Evolutionary conservation across 2,888 invertebrate genomes (phyloP), one percentile per base, ranked within the genome.

Genomic region (Xylota sylvarum): DNA sequence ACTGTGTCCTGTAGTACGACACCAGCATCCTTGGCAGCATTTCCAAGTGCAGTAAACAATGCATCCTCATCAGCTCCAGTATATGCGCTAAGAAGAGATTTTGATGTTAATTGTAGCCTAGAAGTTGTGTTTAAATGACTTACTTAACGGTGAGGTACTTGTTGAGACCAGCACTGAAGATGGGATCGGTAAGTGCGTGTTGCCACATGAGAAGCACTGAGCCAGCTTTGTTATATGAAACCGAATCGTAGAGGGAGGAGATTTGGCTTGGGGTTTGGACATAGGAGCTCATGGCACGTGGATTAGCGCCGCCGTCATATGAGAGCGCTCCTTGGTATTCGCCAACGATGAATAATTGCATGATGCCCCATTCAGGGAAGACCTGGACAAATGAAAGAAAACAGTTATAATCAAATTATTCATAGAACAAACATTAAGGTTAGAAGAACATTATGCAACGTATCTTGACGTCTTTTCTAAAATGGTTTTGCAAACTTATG

Each of bases 141-240:
- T 89, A 91, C 91, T 92, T 91, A 1, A 70, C n/a, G 0, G 70
- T 88, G 69, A 92, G 88, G 76, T 91, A 92, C 76, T 90, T 91
- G 81, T 90, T 89, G 7, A 92, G 88, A 52, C 92, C 92, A 6
- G 85, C 87, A 37, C 89, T 89, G 88, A 92, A 92, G n/a, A 92
- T 90, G 10, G 74, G 86, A 32, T 92, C 89, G 56, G 90, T 90
- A 14, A 92, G 58, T 0, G 92, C 92, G 77, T 90, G 70, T 35
- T 90, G 90, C 91, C 91, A 92, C 92, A 92, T 92, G 77, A 89
- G 82, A n/a, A 92, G 50, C 3, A 92, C 90, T 0, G 97, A 95
- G 7, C 97, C 96, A 12, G 97, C 97, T 95, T 98, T 98, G 43
- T 95, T 95, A 90, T 98, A 98, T 0, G 97, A 97, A 88, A 98